Conservation (phyloP, 2,797 vertebrate genomes). For the Smutsia temminckii region DNA sequence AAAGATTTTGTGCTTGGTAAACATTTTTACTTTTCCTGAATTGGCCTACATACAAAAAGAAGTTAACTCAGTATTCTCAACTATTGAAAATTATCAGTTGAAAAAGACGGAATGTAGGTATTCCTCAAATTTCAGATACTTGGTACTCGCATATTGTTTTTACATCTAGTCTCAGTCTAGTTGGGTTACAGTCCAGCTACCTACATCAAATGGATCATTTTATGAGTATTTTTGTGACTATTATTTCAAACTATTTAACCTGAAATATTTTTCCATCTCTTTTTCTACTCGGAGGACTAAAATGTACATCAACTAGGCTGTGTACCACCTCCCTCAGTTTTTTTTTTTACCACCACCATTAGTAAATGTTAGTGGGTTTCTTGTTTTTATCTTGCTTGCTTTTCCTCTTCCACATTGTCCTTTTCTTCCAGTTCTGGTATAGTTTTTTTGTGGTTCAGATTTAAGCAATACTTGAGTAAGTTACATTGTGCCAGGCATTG, state of each 20-base stretch:
- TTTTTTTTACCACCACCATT: not conserved
- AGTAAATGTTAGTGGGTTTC: constrained; percentile 2
- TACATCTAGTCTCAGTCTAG: not conserved
- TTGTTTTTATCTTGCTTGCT: not conserved
- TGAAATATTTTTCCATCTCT: not conserved
- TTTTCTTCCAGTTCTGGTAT: not conserved
- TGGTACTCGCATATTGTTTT: not conserved
- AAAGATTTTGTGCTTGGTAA: not conserved
- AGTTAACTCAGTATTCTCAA: not conserved
- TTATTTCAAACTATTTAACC: not conserved
- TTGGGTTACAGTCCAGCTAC: not conserved
- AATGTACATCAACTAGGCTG: not conserved
- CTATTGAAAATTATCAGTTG: not conserved
- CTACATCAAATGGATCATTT: not conserved
- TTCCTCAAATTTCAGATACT: not conserved
- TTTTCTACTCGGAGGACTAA: not conserved
- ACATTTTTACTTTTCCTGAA: constrained; percentile 25
- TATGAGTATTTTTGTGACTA: not conserved
- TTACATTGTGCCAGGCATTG: not conserved
- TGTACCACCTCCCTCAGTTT: not conserved
- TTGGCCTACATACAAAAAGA: not conserved
- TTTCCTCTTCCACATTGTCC: not conserved
- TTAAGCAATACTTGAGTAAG: not conserved
- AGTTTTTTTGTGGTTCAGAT: not conserved
- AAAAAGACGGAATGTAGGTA: not conserved